Percentiles rank a stretch among this genome's conserved stretches.
These are phyloP conservation scores for Germaria angustata DNA, from an alignment of 2,888 invertebrate genomes.

Conservation along the genomic window DNA sequence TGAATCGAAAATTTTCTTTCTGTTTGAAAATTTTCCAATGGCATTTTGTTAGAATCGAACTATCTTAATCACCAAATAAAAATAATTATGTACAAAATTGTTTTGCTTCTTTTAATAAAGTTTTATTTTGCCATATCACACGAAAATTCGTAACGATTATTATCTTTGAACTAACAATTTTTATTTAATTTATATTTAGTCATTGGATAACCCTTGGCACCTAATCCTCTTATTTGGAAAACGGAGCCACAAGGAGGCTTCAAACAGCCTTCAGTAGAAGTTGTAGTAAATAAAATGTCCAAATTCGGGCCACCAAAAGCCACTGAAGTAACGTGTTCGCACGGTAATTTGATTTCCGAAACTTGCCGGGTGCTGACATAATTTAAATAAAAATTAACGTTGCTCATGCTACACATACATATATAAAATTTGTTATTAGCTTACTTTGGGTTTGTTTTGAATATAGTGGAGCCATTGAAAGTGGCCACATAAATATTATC, in stretches of 20 bases:
- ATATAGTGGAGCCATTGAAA: slow-evolving; percentile 84
- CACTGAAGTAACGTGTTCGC: slow-evolving; percentile 86
- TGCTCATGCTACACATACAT: too few relatives aligned
- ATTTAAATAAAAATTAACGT: not conserved
- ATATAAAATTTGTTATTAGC: too few relatives aligned
- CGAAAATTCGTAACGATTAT: too few relatives aligned
- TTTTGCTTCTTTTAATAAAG: too few relatives aligned
- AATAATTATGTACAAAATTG: too few relatives aligned
- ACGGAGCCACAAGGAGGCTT: slow-evolving; percentile 82
- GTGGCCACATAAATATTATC: slow-evolving; percentile 90
- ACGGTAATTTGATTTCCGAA: slow-evolving; percentile 83
- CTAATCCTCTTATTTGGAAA: slow-evolving; percentile 83
- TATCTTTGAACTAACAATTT: too few relatives aligned
- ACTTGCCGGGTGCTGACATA: slow-evolving; percentile 80
- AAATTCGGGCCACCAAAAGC: slow-evolving; percentile 86
- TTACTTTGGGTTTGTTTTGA: slow-evolving; percentile 77
- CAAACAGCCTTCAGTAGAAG: slow-evolving; percentile 79
- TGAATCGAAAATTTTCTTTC: too few relatives aligned
- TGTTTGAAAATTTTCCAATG: too few relatives aligned
- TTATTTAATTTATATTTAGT: slow-evolving; percentile 72
- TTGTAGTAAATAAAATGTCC: slow-evolving; percentile 86
- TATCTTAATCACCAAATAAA: too few relatives aligned
- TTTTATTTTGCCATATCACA: too few relatives aligned
- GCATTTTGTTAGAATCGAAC: too few relatives aligned
- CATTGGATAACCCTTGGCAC: slow-evolving; percentile 81